A percentile compares a stretch with the other conserved stretches of the same genome.
Conservation (phyloP, 2,888 invertebrate genomes). For the Anaspis maculata region DNA sequence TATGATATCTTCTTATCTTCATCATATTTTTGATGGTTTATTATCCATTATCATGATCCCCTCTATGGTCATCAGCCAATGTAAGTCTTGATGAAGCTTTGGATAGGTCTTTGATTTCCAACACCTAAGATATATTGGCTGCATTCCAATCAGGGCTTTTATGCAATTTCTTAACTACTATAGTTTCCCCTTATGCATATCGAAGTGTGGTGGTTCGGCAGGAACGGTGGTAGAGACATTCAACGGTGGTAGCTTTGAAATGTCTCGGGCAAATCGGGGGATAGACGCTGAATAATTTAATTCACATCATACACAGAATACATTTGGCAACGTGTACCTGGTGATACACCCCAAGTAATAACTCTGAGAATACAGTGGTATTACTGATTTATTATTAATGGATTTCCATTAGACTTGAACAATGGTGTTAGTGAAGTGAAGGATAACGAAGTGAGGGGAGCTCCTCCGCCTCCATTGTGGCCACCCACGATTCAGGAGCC, state of each 20-base stretch:
- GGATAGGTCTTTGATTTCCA: too few relatives aligned
- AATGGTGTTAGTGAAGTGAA: slow-evolving; percentile 29
- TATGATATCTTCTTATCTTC: too few relatives aligned
- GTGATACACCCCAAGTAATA: slow-evolving; percentile 24
- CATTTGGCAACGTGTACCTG: slow-evolving; percentile 14
- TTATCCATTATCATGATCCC: too few relatives aligned
- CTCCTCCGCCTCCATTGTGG: slow-evolving; percentile 20
- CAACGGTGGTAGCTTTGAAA: slow-evolving; percentile 10
- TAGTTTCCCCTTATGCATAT: too few relatives aligned
- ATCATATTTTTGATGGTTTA: too few relatives aligned
- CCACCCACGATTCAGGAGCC: slow-evolving; percentile 22
- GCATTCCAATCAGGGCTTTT: too few relatives aligned
- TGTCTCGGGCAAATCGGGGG: slow-evolving; percentile 11
- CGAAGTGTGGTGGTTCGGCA: too few relatives aligned
- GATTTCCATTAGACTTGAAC: slow-evolving; percentile 37
- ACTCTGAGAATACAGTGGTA: slow-evolving; percentile 25
- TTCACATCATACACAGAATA: slow-evolving; percentile 14
- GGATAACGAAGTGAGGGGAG: slow-evolving; percentile 21
- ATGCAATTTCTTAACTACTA: too few relatives aligned
- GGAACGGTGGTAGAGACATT: too few relatives aligned
- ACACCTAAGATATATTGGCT: too few relatives aligned
- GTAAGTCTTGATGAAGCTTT: too few relatives aligned
- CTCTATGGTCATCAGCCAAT: too few relatives aligned
- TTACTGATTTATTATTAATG: slow-evolving; percentile 40
- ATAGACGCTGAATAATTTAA: slow-evolving; percentile 13